Conservation (phyloP, 2,797 vertebrate species). For the Gymnothorax javanicus region DNA sequence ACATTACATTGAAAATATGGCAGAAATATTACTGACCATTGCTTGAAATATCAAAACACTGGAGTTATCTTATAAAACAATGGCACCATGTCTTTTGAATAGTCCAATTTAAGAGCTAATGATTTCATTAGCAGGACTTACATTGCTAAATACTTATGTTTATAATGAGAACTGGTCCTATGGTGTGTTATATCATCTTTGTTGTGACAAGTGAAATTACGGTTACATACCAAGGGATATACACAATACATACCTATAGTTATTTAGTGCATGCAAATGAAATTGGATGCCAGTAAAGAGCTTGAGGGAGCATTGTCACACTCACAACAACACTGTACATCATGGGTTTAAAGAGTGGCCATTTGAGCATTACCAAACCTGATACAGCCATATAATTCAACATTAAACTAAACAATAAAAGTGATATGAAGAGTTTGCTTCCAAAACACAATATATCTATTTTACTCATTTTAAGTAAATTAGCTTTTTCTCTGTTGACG, state of each 20-base stretch:
- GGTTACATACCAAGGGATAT: neutral
- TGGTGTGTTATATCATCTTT: neutral
- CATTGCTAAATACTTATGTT: neutral
- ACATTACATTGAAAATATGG: no score
- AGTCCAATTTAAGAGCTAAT: neutral
- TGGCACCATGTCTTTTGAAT: neutral
- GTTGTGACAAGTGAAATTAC: neutral
- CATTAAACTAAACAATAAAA: neutral
- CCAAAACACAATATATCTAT: no score
- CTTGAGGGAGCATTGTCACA: neutral
- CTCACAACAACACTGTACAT: neutral
- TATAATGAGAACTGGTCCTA: neutral
- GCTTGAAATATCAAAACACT: no score
- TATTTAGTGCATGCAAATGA: neutral
- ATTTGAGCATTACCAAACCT: neutral
- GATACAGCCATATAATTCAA: neutral
- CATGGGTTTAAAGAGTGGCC: neutral
- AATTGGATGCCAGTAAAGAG: neutral
- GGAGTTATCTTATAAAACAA: no score
- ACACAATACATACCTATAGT: neutral
- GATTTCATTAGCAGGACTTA: neutral
- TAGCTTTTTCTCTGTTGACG: no score
- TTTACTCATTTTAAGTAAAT: no score
- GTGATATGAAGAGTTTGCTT: no score
- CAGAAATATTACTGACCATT: no score